Evolutionary conservation across 2,113 vertebrate species (phyloP).

Genomic region (Andinoacara biseriatus): DNA sequence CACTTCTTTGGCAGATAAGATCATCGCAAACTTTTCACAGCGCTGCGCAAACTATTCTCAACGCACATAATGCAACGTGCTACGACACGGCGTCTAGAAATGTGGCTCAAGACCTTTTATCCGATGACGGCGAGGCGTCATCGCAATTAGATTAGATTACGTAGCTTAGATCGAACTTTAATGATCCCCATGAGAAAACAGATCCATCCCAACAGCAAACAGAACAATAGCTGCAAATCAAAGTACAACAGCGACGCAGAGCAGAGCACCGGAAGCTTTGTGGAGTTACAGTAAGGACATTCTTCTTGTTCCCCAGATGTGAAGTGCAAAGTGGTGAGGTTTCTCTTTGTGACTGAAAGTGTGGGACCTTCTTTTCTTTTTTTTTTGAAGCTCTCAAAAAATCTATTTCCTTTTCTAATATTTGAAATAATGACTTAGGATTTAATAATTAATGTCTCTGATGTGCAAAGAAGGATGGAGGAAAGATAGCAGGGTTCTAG

Average conservation of each 20-base stretch:
- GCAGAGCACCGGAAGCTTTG: neutral
- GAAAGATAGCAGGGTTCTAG: neutral
- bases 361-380: constrained; percentile 5
- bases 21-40: neutral
- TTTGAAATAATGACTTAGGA: constrained; percentile 65
- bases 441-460: constrained; percentile 67
- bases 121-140: neutral
- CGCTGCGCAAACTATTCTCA: neutral
- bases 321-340: constrained; percentile 30
- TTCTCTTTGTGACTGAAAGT: constrained; percentile 17
- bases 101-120: neutral
- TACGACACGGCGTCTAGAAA: neutral
- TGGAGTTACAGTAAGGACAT: neutral
- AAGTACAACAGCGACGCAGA: neutral
- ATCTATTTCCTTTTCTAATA: constrained; percentile 69
- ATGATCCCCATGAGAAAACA: neutral
- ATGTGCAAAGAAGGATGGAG: neutral
- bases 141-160: constrained; percentile 7
- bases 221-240: constrained; percentile 8
- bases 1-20: neutral
- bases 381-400: constrained; percentile 41
- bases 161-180: constrained; percentile 8
- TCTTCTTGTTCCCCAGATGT: neutral
- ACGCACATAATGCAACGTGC: neutral
- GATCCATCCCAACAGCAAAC: neutral